Base-by-base conservation (phyloP, 1,140 invertebrate genomes). In the Trachymyrmex septentrionalis region DNA sequence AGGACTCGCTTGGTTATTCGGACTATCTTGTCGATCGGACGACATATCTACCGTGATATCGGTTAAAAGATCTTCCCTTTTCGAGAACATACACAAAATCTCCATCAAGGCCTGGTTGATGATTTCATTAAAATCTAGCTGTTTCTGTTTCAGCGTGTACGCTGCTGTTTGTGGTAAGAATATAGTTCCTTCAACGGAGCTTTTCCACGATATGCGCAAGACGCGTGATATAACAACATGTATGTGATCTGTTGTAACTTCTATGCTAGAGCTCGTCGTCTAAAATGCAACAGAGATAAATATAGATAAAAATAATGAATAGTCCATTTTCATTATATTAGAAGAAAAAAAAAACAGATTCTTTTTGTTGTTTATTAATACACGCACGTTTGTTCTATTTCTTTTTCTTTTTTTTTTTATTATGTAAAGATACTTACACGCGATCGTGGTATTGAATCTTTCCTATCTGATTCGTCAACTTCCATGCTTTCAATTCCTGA, bases 401-500 rank as follows among this genome's bases (percentile, higher is more conserved):
- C 38, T 59, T 12, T n/a, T 30, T 30, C 30, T 30, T 30, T 5
- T 30, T 27, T 30, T 4, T 30, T 30, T 30, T 30, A 14, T 16
- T 38, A 44, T 12, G 3, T 10, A 27, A 67, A 38, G 66, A 53
- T 73, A 89, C 91, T 91, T 90, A 95, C 95, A 44, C 95, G 91
- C 85, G 95, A 95, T 93, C 94, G 93, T 44, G 94, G 91, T 69
- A 92, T 80, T 55, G 89, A 87, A 76, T 96, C 94, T 93, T 95
- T 95, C 71, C 93, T 92, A 82, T 95, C 94, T 4, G 92, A 92
- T 78, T 96, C 95, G 30, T 97, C 96, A 5, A 97, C 97, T 94
- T 97, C 97, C 97, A 97, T 97, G 92, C 96, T 97, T 93, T 97
- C 97, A 92, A 97, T 97, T 14, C 97, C 97, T 61, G 97, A 97